Evolutionary conservation across 2,797 vertebrate species (phyloP), one percentile per base, ranked within the genome.

Genomic region (Scyliorhinus canicula): DNA sequence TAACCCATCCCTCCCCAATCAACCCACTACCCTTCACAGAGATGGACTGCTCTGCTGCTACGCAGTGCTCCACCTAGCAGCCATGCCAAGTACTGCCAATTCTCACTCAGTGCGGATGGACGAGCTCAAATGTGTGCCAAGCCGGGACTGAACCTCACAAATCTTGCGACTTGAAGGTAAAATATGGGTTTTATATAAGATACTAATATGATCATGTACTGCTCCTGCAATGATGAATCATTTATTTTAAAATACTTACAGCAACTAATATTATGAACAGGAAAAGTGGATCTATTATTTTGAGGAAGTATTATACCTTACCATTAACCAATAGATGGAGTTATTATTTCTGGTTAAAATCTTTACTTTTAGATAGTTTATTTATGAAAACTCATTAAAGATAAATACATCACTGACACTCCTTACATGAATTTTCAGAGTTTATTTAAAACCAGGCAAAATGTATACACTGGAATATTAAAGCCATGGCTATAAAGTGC

Each of bases 51-150:
- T 26, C 44, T 52, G 67, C 93, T 74, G 26, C 44, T 52, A 50
- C 28, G n/a, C n/a, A 94, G 93, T 69, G 93, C 93, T 50, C 67
- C 93, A 94, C 28, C 88, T 91, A 71, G 93, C 47, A 71, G 93
- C 67, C 14, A 21, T 35, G 44, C 31, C 93, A 74, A 74, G 93
- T 69, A 69, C 44, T 94, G 67, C 65, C 50, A 52, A 4, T 19
- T 8, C 21, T 44, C 47, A 93, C 12, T 69, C 44, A 47, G 63
- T 93, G 67, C 12, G 3, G 28, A 44, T 52, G 44, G 67, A 44
- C 35, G 63, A 57, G n/a, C 4, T 63, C 21, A 24, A 91, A 91
- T 60, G 52, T 90, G 44, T 63, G 19, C 0, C n/a, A 91, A 9
- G 7, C 5, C 4, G 9, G n/a, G 60, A 65, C 60, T 91, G 57